These are phyloP conservation scores for Sialis lutaria DNA, from an alignment of 2,888 invertebrate genomes.

Conservation along the genomic window DNA sequence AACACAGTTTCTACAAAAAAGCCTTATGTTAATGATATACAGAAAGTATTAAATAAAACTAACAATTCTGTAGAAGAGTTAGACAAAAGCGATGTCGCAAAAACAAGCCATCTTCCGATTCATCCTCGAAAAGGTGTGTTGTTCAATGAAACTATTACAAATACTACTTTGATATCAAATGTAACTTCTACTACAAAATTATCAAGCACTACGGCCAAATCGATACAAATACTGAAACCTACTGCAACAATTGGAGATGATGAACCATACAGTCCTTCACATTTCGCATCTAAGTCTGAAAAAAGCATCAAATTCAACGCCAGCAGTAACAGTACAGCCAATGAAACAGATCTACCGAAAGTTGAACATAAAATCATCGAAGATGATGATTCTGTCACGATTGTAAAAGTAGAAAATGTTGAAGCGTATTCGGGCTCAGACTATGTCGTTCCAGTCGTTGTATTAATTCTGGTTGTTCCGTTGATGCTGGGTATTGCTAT, in stretches of 20 bases:
- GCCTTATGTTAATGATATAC: no score
- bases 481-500: constrained; percentile 50
- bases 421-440: constrained; percentile 24
- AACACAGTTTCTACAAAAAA: no score
- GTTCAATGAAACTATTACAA: background rate
- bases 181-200: constrained; percentile 10
- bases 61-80: background rate
- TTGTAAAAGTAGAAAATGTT: background rate
- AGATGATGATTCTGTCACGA: background rate
- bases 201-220: constrained; percentile 17
- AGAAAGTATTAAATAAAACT: background rate
- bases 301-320: constrained; percentile 10
- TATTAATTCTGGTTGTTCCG: constrained; percentile 56
- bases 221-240: constrained; percentile 29
- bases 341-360: no score
- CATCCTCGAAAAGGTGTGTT: no score
- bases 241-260: constrained; percentile 27
- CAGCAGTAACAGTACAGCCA: background rate
- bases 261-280: constrained; percentile 14
- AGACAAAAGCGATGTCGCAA: background rate
- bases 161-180: constrained; percentile 1
- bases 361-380: no score
- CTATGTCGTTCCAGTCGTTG: constrained; percentile 57
- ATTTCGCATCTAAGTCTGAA: constrained; percentile 7
- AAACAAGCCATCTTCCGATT: constrained; percentile 1